These are phyloP conservation scores for Catamblyrhynchus diadema DNA, from an alignment of 2,797 vertebrate genomes.

Conservation along the genomic window DNA sequence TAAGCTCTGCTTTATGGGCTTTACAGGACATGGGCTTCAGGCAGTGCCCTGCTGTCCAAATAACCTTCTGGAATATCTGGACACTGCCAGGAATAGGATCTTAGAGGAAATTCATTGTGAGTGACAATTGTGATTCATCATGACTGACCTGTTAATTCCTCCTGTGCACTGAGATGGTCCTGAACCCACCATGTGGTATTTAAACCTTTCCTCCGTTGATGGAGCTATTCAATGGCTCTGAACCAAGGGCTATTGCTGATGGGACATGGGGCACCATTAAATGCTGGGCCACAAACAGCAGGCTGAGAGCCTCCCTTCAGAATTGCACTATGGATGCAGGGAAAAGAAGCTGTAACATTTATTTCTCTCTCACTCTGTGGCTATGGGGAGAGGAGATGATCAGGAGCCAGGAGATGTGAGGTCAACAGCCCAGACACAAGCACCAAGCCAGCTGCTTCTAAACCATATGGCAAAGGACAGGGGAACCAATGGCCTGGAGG, in stretches of 20 bases:
- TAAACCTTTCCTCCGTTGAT: not conserved
- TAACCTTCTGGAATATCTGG: not conserved
- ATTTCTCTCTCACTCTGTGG: not conserved
- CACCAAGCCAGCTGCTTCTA: not conserved
- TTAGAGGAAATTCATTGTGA: not conserved
- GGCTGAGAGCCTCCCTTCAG: not conserved
- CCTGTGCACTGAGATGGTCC: not conserved
- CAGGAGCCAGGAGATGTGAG: not conserved
- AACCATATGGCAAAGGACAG: not conserved
- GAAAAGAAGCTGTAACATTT: not conserved
- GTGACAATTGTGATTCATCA: not conserved
- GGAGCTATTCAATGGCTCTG: not conserved
- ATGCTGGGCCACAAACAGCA: not conserved
- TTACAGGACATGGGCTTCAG: fast-evolving
- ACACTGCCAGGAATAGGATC: fast-evolving
- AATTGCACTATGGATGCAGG: fast-evolving
- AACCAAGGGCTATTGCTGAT: not conserved
- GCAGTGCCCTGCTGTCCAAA: not conserved
- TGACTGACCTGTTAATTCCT: not conserved
- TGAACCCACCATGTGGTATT: fast-evolving
- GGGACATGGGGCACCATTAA: not conserved
- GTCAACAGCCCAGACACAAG: not conserved
- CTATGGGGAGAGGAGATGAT: not conserved
- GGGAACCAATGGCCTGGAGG: not conserved
- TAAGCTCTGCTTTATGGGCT: not conserved